A percentile compares a stretch with the other conserved stretches of the same genome.
phyloP scores from a whole-genome alignment of 1,140 invertebrate genomes.

The Myzus persicae region DNA sequence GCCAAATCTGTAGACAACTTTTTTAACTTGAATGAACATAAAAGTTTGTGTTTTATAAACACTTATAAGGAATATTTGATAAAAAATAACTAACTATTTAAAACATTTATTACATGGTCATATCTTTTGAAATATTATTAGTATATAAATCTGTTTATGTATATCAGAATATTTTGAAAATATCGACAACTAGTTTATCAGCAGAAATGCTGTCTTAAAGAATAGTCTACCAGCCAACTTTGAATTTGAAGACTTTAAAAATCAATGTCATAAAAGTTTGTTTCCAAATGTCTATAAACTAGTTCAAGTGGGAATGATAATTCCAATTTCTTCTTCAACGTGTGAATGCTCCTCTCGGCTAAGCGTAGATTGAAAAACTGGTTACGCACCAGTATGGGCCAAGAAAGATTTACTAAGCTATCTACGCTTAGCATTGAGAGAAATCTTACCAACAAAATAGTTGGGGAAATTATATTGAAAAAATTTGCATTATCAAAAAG shows the following conservation, averaged over 20 bases:
- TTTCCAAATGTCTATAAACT: too few relatives aligned
- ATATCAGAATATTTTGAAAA: conserved; percentile 19
- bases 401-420: too few relatives aligned
- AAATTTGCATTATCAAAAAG: too few relatives aligned
- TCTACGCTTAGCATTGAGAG: too few relatives aligned
- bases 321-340: too few relatives aligned
- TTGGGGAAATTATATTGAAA: background rate
- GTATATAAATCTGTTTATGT: background rate
- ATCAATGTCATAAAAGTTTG: too few relatives aligned
- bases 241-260: too few relatives aligned
- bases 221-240: conserved; percentile 35
- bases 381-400: too few relatives aligned
- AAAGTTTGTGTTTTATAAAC: background rate
- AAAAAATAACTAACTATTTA: background rate
- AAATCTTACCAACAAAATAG: background rate
- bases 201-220: conserved; percentile 23
- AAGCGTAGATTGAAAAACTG: too few relatives aligned
- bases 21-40: conserved; percentile 4
- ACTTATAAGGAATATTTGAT: background rate
- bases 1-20: background rate
- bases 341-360: too few relatives aligned
- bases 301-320: too few relatives aligned
- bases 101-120: background rate
- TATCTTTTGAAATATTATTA: background rate
- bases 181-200: background rate